Evolutionary conservation across 30 jellyfish, hydroid and myxozoan genomes (phyloP).

Genomic region (Sanderia malayensis): DNA sequence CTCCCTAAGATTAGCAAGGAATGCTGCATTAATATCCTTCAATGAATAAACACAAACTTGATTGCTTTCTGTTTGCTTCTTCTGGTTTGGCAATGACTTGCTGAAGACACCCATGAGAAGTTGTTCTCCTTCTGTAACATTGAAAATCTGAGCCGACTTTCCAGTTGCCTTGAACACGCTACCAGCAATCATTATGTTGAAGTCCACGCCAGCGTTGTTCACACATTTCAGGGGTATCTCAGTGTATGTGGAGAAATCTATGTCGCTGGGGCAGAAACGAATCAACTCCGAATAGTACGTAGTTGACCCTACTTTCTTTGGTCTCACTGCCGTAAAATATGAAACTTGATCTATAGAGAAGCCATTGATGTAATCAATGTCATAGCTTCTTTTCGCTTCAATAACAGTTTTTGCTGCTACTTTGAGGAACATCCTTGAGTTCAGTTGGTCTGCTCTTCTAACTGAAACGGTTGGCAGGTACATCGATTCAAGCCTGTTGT

Average conservation of each 20-base stretch:
- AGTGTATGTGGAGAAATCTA: slow-evolving; percentile 15
- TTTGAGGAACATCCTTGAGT: slow-evolving; percentile 7
- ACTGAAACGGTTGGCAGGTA: slow-evolving; percentile 5
- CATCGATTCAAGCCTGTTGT: slow-evolving; percentile 1
- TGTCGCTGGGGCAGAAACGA: slow-evolving; percentile 19
- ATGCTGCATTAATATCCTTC: slow-evolving; percentile 23
- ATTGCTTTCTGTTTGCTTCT: slow-evolving; percentile 32
- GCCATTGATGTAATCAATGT: slow-evolving; percentile 27
- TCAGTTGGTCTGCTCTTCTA: not conserved
- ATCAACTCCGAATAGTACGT: slow-evolving; percentile 22
- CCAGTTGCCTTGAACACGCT: slow-evolving; percentile 37
- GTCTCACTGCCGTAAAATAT: slow-evolving; percentile 44
- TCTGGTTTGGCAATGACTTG: slow-evolving; percentile 25
- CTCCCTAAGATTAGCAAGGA: slow-evolving; percentile 8
- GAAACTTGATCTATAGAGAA: slow-evolving; percentile 6
- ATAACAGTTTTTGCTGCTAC: not conserved
- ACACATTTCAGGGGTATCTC: slow-evolving; percentile 42
- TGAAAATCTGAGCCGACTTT: slow-evolving; percentile 32
- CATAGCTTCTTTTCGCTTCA: slow-evolving; percentile 11
- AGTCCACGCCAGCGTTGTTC: slow-evolving; percentile 24
- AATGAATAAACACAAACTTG: slow-evolving; percentile 30
- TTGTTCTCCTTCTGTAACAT: slow-evolving; percentile 48
- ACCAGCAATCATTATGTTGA: slow-evolving; percentile 45
- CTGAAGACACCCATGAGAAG: slow-evolving; percentile 47
- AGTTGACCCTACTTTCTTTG: slow-evolving; percentile 1